Percentiles rank a stretch among this genome's conserved stretches.
phyloP scores from a whole-genome alignment of 2,113 vertebrate genomes.

The Stegostoma tigrinum region DNA sequence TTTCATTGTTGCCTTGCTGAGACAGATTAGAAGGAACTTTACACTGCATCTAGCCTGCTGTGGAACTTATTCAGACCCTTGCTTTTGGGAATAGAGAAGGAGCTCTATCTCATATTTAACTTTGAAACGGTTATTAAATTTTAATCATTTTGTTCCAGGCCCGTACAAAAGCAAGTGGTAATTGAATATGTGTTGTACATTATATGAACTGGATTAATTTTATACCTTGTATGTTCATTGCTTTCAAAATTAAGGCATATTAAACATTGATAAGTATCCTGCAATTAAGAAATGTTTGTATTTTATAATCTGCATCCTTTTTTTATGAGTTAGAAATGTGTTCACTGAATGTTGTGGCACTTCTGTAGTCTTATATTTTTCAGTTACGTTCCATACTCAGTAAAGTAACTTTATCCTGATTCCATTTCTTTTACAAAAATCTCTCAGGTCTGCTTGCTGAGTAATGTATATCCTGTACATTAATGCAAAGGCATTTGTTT shows the following conservation, averaged over 20 bases:
- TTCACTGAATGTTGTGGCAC: neutral
- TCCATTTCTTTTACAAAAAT: neutral
- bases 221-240: neutral
- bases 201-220: neutral
- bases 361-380: neutral
- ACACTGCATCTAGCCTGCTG: neutral
- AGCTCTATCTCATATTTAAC: neutral
- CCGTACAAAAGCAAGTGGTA: neutral
- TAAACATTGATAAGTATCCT: neutral
- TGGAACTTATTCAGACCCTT: neutral
- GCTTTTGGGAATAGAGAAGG: neutral
- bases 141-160: constrained; percentile 18
- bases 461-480: constrained; percentile 23
- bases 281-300: neutral
- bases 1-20: neutral
- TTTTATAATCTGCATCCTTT: neutral
- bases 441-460: neutral
- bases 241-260: neutral
- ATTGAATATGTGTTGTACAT: neutral
- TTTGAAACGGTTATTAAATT: constrained; percentile 9
- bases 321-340: neutral
- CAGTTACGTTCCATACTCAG: neutral
- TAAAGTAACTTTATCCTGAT: constrained; percentile 2
- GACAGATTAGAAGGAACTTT: neutral
- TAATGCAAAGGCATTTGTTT: constrained; percentile 25